Evolutionary conservation across 2,113 vertebrate species (phyloP).

Genomic region (Raja brachyura): DNA sequence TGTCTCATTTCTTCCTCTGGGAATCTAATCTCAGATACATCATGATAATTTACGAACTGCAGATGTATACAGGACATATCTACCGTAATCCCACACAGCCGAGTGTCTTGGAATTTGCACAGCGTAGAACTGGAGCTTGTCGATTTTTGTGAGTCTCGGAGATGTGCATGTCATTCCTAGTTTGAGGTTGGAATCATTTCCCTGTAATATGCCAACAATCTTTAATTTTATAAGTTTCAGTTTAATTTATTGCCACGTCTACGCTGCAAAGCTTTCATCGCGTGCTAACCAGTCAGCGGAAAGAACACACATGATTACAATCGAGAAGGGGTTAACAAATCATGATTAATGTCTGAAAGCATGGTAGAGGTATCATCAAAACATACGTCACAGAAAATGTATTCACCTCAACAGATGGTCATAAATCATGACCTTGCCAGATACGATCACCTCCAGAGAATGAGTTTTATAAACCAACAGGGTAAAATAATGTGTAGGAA

Average conservation of each 20-base stretch:
- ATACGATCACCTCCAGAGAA: background rate
- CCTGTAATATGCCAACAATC: background rate
- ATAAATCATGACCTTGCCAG: background rate
- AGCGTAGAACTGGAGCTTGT: background rate
- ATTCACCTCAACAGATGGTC: background rate
- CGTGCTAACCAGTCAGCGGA: no score
- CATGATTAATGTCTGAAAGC: background rate
- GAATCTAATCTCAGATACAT: background rate
- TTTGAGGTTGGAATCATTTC: background rate
- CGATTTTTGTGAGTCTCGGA: background rate
- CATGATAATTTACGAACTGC: background rate
- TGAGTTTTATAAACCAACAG: background rate
- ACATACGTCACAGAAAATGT: background rate
- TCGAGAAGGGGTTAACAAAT: background rate
- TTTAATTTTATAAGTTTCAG: background rate
- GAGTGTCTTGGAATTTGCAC: background rate
- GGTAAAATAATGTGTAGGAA: no score
- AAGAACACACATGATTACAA: no score
- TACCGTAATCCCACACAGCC: background rate
- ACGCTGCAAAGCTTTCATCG: no score
- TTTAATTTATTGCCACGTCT: no score
- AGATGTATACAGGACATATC: background rate
- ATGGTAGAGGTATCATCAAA: background rate
- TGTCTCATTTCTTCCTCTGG: background rate
- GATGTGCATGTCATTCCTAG: background rate